Conservation (phyloP, 2,888 invertebrate genomes). For the Erannis defoliaria region DNA sequence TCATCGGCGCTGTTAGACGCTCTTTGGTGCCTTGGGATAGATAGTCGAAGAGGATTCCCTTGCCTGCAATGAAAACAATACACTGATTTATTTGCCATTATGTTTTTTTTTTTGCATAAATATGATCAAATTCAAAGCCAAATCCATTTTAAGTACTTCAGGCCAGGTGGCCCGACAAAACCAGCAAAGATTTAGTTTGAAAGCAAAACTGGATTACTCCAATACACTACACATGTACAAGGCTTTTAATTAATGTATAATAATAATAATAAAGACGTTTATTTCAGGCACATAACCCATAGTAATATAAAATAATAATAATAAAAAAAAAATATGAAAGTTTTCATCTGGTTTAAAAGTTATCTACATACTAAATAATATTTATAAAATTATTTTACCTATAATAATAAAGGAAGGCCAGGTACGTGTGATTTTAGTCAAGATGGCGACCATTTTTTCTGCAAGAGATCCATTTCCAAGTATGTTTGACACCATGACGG, state of each 20-base stretch:
- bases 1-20: constrained; percentile 79
- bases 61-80: constrained; percentile 59
- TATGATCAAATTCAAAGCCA: not conserved
- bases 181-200: no score
- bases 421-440: constrained; percentile 80
- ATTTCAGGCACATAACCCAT: no score
- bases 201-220: no score
- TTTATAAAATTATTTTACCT: constrained; percentile 58
- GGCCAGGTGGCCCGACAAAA: no score
- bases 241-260: no score
- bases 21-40: constrained; percentile 78
- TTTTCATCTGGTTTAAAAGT: no score
- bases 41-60: constrained; percentile 80
- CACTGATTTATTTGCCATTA: not conserved
- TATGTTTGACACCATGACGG: constrained; percentile 84
- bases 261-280: no score
- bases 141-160: no score
- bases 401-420: constrained; percentile 82
- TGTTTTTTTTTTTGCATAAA: not conserved
- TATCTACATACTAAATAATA: no score
- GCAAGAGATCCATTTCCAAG: constrained; percentile 79
- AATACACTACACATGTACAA: no score
- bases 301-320: no score
- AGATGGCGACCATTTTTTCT: constrained; percentile 81
- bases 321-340: no score